Base-by-base conservation (phyloP, 2,113 vertebrate species). In the Psammodynastes pulverulentus region DNA sequence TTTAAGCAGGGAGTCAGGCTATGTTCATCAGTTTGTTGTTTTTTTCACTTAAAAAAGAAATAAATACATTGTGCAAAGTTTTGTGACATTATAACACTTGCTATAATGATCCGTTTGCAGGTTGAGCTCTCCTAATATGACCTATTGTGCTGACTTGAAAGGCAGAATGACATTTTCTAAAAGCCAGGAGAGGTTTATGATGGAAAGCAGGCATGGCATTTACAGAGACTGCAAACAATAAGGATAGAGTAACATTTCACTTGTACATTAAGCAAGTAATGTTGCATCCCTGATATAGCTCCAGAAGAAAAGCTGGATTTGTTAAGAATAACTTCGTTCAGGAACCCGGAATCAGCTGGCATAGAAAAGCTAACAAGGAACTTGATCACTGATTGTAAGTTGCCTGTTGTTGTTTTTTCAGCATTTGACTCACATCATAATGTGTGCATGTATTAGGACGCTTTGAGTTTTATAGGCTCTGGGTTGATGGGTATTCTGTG, bases 131-230 rank as follows among this genome's bases (percentile, higher is more conserved):
- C 58, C 79, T 91, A 84, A 62, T 84, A 89, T 93, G 91, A 94
- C 91, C 87, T 92, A 92, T 87, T 87, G 84, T 87, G 21, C 24
- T 43, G 46, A 21, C 52, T 84, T 72, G 88, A 94, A 93, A 87
- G 87, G 46, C 91, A 92, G 91, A 91, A 62, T 91, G 58, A 49
- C 87, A 91, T 93, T 94, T 92, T 93, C 93, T 93, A 93, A 91
- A 94, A 91, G 90, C 91, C 87, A 91, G 45, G 29, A 87, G 58
- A 93, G 84, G 89, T 92, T 94, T 91, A 91, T 92, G 29, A 84
- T n/a, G 45, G 23, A 91, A 90, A 24, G 29, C n/a, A 45, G 85
- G 45, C 84, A 53, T 92, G 58, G 87, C 91, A 93, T 93, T 93
- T 93, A 86, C 54, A 53, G 79, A 87, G 58, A 67, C 89, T 93